Evolutionary conservation across 2,113 vertebrate species (phyloP).

Genomic region (Plestiodon gilberti): DNA sequence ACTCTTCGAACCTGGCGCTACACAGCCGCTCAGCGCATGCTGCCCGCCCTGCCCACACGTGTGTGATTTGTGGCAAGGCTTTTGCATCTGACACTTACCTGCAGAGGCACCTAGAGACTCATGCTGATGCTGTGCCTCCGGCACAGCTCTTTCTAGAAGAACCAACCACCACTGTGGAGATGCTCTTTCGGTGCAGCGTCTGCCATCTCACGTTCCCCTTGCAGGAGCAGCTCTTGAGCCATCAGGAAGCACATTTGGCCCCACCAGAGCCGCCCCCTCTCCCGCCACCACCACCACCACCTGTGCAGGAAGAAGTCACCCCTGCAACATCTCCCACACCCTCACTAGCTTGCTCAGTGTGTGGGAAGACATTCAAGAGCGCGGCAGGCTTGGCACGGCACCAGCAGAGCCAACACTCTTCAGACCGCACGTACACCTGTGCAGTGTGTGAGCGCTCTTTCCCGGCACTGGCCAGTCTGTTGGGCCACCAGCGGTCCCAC

Average conservation of each 20-base stretch:
- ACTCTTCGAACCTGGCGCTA: constrained; percentile 86
- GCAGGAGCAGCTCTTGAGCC: constrained; percentile 78
- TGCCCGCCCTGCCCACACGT: constrained; percentile 6
- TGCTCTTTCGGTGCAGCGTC: constrained; percentile 81
- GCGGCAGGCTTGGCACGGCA: constrained; percentile 82
- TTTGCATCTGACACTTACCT: constrained; percentile 72
- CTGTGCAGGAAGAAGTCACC: constrained; percentile 61
- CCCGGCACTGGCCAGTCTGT: constrained; percentile 80
- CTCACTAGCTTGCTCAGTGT: constrained; percentile 76
- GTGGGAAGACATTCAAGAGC: constrained; percentile 85
- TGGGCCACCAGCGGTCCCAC: constrained; percentile 87
- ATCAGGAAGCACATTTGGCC: constrained; percentile 76
- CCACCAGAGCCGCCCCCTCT: neutral
- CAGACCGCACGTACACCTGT: constrained; percentile 84
- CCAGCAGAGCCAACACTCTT: constrained; percentile 72
- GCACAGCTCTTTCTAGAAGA: constrained; percentile 75
- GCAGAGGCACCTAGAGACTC: constrained; percentile 72
- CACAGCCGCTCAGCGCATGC: constrained; percentile 83
- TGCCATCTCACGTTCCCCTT: constrained; percentile 82
- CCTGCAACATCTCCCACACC: constrained; percentile 58
- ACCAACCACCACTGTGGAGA: constrained; percentile 78
- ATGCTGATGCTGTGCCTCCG: constrained; percentile 48
- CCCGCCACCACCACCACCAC: constrained; percentile 34
- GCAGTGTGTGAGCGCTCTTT: constrained; percentile 84
- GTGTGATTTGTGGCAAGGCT: constrained; percentile 60